A percentile compares a stretch with the other conserved stretches of the same genome.
Evolutionary conservation across 1,140 invertebrate species (phyloP).

Genomic region (Laupala kohalensis): DNA sequence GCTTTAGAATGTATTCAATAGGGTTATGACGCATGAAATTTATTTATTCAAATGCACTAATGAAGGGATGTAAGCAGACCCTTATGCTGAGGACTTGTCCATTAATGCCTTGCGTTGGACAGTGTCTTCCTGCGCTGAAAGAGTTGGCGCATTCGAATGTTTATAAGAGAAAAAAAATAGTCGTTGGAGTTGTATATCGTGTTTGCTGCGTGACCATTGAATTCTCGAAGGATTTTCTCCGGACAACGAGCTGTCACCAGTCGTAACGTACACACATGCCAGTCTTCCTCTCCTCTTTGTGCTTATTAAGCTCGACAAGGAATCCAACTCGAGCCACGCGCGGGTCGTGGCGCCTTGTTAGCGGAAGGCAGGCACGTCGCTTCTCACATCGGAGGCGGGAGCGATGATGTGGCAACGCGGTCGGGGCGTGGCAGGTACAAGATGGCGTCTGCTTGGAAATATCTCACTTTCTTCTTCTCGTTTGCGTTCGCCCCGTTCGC

Average conservation of each 20-base stretch:
- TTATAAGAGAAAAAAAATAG: background rate
- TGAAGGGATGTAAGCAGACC: background rate
- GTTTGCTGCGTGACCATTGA: background rate
- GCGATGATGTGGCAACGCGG: background rate
- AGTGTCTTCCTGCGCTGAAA: background rate
- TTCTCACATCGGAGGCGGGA: background rate
- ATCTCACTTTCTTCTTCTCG: background rate
- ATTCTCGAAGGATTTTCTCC: background rate
- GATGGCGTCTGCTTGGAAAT: background rate
- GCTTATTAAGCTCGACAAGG: background rate
- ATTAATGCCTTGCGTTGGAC: background rate
- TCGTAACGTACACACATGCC: background rate
- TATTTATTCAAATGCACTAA: background rate
- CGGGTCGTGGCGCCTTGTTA: too few species aligned
- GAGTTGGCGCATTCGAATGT: background rate
- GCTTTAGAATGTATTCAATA: background rate
- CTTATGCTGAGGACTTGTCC: background rate
- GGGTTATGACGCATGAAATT: background rate
- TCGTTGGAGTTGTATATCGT: background rate
- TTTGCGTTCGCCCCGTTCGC: background rate
- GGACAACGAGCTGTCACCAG: background rate
- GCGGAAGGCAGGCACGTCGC: background rate
- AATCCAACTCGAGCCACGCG: background rate
- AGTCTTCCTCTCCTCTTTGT: background rate
- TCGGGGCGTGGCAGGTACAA: background rate